Conservation (phyloP, 2,113 vertebrate species). For the Perccottus glenii region DNA sequence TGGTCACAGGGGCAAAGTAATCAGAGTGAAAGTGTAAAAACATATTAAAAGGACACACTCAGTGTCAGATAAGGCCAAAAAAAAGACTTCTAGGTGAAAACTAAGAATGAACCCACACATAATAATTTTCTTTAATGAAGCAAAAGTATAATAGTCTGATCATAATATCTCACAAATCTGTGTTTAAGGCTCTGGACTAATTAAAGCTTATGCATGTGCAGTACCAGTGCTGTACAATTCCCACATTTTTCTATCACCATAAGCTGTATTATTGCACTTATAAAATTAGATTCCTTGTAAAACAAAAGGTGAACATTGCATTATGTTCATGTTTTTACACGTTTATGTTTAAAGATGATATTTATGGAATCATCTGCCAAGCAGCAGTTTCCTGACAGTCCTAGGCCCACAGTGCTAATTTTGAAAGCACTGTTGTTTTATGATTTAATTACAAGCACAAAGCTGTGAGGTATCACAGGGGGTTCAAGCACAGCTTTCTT, state of each 20-base stretch:
- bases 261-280: neutral
- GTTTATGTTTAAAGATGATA: constrained; percentile 22
- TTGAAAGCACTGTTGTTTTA: constrained; percentile 60
- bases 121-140: neutral
- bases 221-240: neutral
- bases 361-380: constrained; percentile 31
- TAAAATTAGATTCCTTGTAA: neutral
- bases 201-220: neutral
- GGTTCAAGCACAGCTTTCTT: constrained; percentile 60
- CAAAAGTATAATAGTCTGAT: neutral
- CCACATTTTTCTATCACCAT: neutral
- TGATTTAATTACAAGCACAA: constrained; percentile 72
- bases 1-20: constrained; percentile 78
- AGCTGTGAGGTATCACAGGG: constrained; percentile 43
- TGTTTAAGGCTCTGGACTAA: neutral
- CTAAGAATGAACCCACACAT: neutral
- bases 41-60: constrained; percentile 36
- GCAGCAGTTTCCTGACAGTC: constrained; percentile 34
- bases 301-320: neutral
- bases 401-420: constrained; percentile 10
- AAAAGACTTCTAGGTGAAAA: constrained; percentile 18
- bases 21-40: constrained; percentile 64
- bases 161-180: neutral
- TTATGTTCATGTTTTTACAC: neutral
- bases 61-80: constrained; percentile 17